Evolutionary conservation across 2,888 invertebrate genomes (phyloP).

Genomic region (Trilocha varians): DNA sequence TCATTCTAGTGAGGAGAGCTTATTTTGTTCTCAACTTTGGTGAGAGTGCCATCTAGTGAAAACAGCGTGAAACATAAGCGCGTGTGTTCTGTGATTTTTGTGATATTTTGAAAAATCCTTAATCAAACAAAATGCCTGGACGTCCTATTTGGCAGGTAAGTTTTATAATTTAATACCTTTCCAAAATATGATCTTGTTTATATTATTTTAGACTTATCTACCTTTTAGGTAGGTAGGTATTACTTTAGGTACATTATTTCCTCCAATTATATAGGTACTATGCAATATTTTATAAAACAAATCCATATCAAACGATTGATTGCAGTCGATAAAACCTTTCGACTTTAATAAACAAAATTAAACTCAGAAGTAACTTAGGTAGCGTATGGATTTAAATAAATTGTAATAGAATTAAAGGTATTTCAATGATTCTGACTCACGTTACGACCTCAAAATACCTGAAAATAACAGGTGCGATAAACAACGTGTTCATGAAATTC

Average conservation of each 20-base stretch:
- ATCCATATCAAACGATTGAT: too few species aligned
- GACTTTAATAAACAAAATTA: too few species aligned
- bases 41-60: slow-evolving; percentile 69
- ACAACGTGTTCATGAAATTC: slow-evolving; percentile 27
- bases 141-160: slow-evolving; percentile 84
- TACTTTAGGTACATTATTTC: too few species aligned
- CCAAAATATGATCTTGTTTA: too few species aligned
- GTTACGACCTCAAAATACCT: slow-evolving; percentile 37
- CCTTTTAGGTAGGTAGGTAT: too few species aligned
- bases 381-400: too few species aligned
- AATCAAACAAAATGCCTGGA: slow-evolving; percentile 77
- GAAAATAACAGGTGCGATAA: slow-evolving; percentile 45
- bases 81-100: slow-evolving; percentile 39
- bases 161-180: too few species aligned
- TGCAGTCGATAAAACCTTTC: too few species aligned
- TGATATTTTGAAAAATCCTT: slow-evolving; percentile 33
- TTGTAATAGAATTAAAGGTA: not conserved
- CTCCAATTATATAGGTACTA: too few species aligned
- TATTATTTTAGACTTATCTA: too few species aligned
- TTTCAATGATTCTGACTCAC: slow-evolving; percentile 19
- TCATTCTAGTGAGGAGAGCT: slow-evolving; percentile 60
- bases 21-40: slow-evolving; percentile 67
- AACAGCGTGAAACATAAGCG: slow-evolving; percentile 40
- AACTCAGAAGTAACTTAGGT: too few species aligned
- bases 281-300: too few species aligned